Evolutionary conservation across 2,797 vertebrate species (phyloP).

Genomic region (Etheostoma perlongum): DNA sequence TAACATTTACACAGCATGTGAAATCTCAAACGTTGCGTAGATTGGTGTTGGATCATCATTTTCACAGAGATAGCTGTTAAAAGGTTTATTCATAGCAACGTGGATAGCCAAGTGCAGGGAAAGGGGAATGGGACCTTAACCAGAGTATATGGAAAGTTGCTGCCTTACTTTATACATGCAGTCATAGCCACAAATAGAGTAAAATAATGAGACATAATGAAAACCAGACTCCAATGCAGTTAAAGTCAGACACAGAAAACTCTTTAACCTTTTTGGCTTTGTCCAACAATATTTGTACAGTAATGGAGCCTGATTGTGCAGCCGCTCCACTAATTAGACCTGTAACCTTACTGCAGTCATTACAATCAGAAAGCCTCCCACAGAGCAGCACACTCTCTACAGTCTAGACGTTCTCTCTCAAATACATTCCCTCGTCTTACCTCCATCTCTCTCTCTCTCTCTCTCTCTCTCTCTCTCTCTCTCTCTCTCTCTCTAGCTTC

Average conservation of each 20-base stretch:
- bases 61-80: background rate
- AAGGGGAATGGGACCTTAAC: background rate
- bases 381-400: conserved; percentile 28
- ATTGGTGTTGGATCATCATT: background rate
- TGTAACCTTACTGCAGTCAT: conserved; percentile 67
- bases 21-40: background rate
- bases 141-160: background rate
- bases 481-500: conserved; percentile 15
- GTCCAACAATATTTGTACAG: conserved; percentile 43
- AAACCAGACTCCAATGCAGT: conserved; percentile 13
- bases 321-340: conserved; percentile 66
- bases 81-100: background rate
- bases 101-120: no score
- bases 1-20: no score
- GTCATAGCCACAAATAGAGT: background rate
- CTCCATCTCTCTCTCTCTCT: background rate
- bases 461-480: conserved; percentile 19
- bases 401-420: conserved; percentile 51
- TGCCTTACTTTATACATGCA: background rate
- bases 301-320: conserved; percentile 55
- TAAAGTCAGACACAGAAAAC: conserved; percentile 24
- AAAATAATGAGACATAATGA: conserved; percentile 7
- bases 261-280: conserved; percentile 54
- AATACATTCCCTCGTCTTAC: conserved; percentile 12
- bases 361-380: conserved; percentile 66